A percentile compares a stretch with the other conserved stretches of the same genome.
phyloP scores from a whole-genome alignment of 1,140 invertebrate genomes.

The Micrasema minimum region DNA sequence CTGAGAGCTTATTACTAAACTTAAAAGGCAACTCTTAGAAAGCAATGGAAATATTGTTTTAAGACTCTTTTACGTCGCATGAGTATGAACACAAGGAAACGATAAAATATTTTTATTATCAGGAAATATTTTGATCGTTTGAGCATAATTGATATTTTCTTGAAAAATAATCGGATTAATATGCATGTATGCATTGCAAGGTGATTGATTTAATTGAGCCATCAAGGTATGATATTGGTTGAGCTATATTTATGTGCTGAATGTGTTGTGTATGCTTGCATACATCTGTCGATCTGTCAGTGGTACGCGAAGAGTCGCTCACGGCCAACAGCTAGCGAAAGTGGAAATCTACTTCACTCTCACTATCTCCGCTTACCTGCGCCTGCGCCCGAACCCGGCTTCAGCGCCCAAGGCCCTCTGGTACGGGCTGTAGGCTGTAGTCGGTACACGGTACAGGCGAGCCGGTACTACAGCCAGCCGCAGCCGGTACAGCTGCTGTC shows the following conservation, averaged over 20 bases:
- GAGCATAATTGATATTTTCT: too few species aligned
- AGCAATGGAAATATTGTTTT: too few species aligned
- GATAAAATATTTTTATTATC: too few species aligned
- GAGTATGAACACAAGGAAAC: too few species aligned
- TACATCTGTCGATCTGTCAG: slow-evolving; percentile 1
- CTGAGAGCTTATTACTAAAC: too few species aligned
- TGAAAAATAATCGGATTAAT: too few species aligned
- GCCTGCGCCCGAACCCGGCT: slow-evolving; percentile 5
- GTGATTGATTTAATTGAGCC: neutral
- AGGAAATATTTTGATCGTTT: too few species aligned
- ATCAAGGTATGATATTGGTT: slow-evolving; percentile 8
- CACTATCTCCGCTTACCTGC: slow-evolving; percentile 37
- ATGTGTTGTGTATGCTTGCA: slow-evolving; percentile 2
- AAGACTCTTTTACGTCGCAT: too few species aligned
- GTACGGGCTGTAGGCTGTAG: too few species aligned
- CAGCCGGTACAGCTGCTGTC: slow-evolving; percentile 1
- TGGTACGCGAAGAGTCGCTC: slow-evolving; percentile 33
- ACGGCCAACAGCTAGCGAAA: slow-evolving; percentile 42
- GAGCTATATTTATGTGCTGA: neutral
- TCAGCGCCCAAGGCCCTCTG: slow-evolving; percentile 25
- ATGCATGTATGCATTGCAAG: neutral
- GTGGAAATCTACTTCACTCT: slow-evolving; percentile 37
- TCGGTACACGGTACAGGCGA: neutral
- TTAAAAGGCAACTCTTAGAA: too few species aligned
- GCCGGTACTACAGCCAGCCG: too few species aligned